Percentiles rank a stretch among this genome's conserved stretches.
Evolutionary conservation across 1,140 invertebrate genomes (phyloP).

Genomic region (Pogonus chalceus): DNA sequence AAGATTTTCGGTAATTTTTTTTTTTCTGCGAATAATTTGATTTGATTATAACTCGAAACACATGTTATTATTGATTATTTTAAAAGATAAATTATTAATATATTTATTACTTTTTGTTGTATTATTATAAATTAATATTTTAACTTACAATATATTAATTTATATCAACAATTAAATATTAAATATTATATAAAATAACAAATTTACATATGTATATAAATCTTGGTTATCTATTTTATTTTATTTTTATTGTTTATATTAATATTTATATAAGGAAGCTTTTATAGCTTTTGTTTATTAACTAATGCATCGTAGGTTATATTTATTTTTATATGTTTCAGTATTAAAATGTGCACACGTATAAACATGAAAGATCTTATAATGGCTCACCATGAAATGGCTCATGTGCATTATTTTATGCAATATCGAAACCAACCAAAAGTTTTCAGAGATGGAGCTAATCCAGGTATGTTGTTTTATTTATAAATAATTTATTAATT

Average conservation of each 20-base stretch:
- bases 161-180: no score
- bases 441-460: slow-evolving; percentile 81
- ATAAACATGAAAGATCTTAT: slow-evolving; percentile 81
- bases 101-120: no score
- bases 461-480: slow-evolving; percentile 66
- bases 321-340: slow-evolving; percentile 28
- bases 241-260: no score
- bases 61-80: background rate
- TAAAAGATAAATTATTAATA: background rate
- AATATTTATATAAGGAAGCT: no score
- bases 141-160: no score
- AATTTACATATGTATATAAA: no score
- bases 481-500: no score
- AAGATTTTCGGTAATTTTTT: slow-evolving; percentile 60
- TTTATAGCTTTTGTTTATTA: slow-evolving; percentile 3
- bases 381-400: slow-evolving; percentile 89
- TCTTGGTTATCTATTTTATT: no score
- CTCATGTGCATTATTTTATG: slow-evolving; percentile 84
- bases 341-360: slow-evolving; percentile 92
- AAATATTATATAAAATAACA: no score
- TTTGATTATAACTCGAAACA: background rate
- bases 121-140: no score
- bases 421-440: slow-evolving; percentile 75
- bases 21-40: background rate
- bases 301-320: background rate